Base-by-base conservation (phyloP, 2,113 vertebrate species). In the Thunnus thynnus region DNA sequence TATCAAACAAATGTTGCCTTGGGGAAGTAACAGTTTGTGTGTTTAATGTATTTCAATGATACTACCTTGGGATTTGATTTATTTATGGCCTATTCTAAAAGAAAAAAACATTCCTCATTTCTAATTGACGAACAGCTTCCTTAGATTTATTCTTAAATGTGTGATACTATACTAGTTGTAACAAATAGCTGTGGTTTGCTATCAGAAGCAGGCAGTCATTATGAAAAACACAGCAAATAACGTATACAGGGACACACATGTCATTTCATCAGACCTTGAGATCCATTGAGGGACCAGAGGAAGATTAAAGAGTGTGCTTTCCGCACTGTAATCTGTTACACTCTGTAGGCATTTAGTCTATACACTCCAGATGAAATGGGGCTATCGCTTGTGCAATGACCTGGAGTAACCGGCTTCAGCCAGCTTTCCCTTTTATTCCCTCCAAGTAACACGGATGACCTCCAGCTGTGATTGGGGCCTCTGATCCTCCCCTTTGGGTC, bases 391-490 rank as follows among this genome's bases (percentile, higher is more conserved):
- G 87, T 85, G 88, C 84, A 32, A 14, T 91, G 88, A 92, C 89
- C 88, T 90, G 85, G 71, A 88, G 82, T 86, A 85, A 90, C 86
- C 46, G 2, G 47, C 65, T 79, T 46, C 54, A 71, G 47, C 74
- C 62, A 64, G 76, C 78, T 65, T 82, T 3, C 5, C 67, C 75
- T 86, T 54, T 44, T 71, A 72, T 82, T 80, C 76, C 71, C 76
- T 70, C 50, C 72, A 52, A 50, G 69, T 83, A 63, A 88, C 88
- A 88, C 69, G 32, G 50, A 63, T 86, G 88, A 92, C 92, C 89
- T 88, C 76, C 78, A 78, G 86, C 85, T 89, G 56, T 88, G 80
- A 91, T 91, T 83, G 86, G 73, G 84, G 50, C 67, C 84, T 82
- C 82, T 78, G 72, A 86, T 66, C 81, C 44, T 30, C 68, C 71